Percentiles rank a stretch among this genome's conserved stretches.
phyloP scores from a whole-genome alignment of 2,113 vertebrate species.

The Numenius arquata region DNA sequence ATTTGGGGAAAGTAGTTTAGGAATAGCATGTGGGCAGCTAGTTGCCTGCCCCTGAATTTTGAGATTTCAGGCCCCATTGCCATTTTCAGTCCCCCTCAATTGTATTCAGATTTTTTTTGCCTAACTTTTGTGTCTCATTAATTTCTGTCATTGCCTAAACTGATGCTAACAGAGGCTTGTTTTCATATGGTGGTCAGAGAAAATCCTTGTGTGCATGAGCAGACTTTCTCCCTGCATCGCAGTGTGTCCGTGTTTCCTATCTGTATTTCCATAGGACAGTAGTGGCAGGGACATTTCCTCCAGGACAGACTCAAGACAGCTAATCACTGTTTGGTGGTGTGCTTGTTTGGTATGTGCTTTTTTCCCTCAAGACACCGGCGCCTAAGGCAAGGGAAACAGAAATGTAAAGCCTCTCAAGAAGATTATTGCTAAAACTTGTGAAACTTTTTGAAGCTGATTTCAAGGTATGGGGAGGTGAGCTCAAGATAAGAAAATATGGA shows the following conservation, averaged over 20 bases:
- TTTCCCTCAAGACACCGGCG: neutral
- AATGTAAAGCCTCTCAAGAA: neutral
- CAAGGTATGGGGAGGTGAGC: neutral
- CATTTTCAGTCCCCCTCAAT: neutral
- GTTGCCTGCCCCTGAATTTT: neutral
- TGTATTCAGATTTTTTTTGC: neutral
- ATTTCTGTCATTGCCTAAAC: neutral
- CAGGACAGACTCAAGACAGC: neutral
- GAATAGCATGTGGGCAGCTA: accelerated
- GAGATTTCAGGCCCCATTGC: neutral
- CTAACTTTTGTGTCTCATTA: neutral
- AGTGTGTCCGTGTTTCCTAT: neutral
- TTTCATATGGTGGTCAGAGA: neutral
- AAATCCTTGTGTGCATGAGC: neutral
- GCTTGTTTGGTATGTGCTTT: neutral
- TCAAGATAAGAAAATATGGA: neutral
- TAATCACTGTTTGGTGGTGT: neutral
- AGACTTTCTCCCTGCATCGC: neutral
- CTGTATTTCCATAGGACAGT: neutral
- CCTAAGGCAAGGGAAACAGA: neutral
- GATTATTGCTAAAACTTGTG: neutral
- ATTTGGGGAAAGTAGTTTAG: neutral
- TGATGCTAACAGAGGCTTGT: neutral
- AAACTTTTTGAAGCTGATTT: neutral
- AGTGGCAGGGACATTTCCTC: neutral